Conservation (phyloP, 2,888 invertebrate genomes). For the Agrochola lota region DNA sequence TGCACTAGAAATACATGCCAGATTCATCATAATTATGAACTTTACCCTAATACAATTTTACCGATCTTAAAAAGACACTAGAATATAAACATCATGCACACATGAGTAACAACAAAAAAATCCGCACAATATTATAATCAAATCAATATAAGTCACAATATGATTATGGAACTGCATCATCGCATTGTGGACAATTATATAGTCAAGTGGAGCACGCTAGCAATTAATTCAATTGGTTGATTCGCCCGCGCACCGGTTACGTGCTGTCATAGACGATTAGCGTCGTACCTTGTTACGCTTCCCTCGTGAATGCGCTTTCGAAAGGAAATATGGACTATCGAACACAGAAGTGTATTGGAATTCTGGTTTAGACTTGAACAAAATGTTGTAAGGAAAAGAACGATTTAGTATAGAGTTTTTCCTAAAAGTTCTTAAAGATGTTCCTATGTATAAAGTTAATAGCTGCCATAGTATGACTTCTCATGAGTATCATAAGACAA, state of each 20-base stretch:
- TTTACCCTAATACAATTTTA: background rate
- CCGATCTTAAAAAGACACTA: background rate
- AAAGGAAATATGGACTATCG: conserved; percentile 22
- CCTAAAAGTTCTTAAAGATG: background rate
- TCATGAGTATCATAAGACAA: background rate
- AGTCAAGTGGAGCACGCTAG: conserved; percentile 48
- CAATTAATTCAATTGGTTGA: conserved; percentile 58
- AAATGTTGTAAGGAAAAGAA: background rate
- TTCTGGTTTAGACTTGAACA: background rate
- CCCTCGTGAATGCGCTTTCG: conserved; percentile 47
- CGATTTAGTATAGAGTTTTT: background rate
- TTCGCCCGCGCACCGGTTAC: conserved; percentile 44
- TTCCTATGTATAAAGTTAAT: background rate
- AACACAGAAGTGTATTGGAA: conserved; percentile 10
- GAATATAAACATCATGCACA: background rate
- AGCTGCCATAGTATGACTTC: background rate
- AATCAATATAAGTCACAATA: conserved; percentile 37
- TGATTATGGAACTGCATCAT: conserved; percentile 47
- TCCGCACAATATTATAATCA: conserved; percentile 9
- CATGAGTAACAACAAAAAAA: background rate
- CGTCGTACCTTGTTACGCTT: conserved; percentile 37
- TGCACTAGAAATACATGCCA: background rate
- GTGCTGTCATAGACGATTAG: conserved; percentile 55
- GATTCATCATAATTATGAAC: background rate
- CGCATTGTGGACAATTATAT: conserved; percentile 49